phyloP scores from a whole-genome alignment of 2,888 invertebrate species.

The Rhopalosiphum nymphaeae region DNA sequence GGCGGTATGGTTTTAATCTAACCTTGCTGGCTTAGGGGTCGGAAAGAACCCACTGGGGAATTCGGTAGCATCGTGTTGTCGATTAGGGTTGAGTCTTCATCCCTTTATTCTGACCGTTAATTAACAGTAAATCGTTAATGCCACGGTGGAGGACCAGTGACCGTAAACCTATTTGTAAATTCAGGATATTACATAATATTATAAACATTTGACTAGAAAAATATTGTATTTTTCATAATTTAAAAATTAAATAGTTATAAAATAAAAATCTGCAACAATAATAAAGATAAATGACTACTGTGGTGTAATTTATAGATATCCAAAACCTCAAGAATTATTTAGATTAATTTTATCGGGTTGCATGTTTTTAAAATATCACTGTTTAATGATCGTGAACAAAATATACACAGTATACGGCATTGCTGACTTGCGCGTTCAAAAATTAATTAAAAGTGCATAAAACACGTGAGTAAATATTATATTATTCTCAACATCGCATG shows the following conservation, averaged over 20 bases:
- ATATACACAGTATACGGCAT: background rate
- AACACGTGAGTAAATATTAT: too few species aligned
- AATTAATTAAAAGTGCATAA: background rate
- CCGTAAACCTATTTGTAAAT: conserved; percentile 14
- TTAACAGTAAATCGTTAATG: conserved; percentile 54
- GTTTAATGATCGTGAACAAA: background rate
- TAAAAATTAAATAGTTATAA: background rate
- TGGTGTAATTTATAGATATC: background rate
- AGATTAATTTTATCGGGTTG: background rate
- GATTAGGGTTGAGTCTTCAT: conserved; percentile 40
- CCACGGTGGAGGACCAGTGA: background rate
- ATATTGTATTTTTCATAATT: background rate
- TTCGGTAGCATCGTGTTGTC: conserved; percentile 21
- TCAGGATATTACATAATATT: background rate
- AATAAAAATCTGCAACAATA: background rate
- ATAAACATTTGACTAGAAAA: background rate
- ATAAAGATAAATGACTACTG: background rate
- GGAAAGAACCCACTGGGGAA: conserved; percentile 11
- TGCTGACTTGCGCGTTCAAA: background rate
- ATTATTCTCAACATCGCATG: background rate
- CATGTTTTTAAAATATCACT: background rate
- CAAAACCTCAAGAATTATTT: background rate
- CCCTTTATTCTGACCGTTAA: conserved; percentile 44
- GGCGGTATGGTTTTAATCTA: conserved; percentile 6
- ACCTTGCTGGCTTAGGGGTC: conserved; percentile 7